Conservation (phyloP, 92 coral and sea anemone species). For the Phenganax subtilis region DNA sequence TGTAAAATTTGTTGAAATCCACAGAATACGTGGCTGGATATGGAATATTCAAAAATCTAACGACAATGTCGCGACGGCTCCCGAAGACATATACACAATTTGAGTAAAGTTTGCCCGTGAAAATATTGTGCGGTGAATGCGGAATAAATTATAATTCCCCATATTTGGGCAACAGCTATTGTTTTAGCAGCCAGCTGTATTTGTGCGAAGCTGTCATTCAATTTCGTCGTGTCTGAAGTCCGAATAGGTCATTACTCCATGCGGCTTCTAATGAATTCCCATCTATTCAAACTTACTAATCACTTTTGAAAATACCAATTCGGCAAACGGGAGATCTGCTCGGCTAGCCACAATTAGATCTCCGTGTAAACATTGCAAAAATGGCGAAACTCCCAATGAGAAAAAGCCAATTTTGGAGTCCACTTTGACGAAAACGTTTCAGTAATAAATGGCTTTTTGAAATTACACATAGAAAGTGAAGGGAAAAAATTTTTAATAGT, state of each 20-base stretch:
- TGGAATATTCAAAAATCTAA: not conserved
- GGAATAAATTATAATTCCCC: constrained; percentile 31
- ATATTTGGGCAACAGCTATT: constrained; percentile 38
- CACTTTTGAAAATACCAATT: constrained; percentile 42
- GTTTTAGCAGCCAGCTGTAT: constrained; percentile 43
- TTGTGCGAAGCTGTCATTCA: constrained; percentile 43
- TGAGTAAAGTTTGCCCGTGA: constrained; percentile 40
- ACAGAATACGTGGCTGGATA: not conserved
- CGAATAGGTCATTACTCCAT: constrained; percentile 24
- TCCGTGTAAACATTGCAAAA: constrained; percentile 3
- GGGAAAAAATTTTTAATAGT: constrained; percentile 23
- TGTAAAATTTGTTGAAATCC: constrained; percentile 10
- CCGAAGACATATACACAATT: constrained; percentile 32
- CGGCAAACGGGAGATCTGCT: not conserved
- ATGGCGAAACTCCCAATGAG: not conserved
- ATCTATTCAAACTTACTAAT: constrained; percentile 37
- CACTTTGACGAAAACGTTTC: not conserved
- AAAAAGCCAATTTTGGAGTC: not conserved
- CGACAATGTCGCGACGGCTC: constrained; percentile 8
- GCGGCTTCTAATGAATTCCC: constrained; percentile 42
- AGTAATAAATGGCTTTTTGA: not conserved
- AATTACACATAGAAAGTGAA: not conserved
- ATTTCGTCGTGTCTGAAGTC: constrained; percentile 35
- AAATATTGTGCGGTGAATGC: constrained; percentile 34
- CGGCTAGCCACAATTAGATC: constrained; percentile 37